A percentile compares a stretch with the other conserved stretches of the same genome.
Evolutionary conservation across 2,888 invertebrate genomes (phyloP).

Genomic region (Xylota sylvarum): DNA sequence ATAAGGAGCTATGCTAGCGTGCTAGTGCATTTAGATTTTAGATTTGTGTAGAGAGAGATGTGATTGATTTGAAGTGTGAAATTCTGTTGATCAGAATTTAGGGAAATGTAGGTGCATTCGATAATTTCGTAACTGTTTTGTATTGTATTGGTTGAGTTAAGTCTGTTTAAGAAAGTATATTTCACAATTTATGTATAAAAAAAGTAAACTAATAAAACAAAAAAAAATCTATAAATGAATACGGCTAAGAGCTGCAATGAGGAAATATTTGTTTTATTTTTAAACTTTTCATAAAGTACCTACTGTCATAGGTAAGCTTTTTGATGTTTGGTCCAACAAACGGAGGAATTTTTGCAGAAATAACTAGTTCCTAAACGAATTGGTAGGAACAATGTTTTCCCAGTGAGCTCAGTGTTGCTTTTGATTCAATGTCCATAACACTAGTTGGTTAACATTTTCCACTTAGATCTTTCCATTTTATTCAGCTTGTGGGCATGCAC

Average conservation of each 20-base stretch:
- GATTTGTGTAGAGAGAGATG: constrained; percentile 15
- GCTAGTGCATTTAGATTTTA: constrained; percentile 46
- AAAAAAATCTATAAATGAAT: constrained; percentile 27
- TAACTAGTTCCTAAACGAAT: too few relatives aligned
- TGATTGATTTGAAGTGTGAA: constrained; percentile 9
- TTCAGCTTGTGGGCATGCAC: too few relatives aligned
- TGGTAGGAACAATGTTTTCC: too few relatives aligned
- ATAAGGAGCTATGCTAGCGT: constrained; percentile 7
- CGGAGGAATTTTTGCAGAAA: too few relatives aligned
- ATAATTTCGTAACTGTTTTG: constrained; percentile 59
- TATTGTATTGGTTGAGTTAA: constrained; percentile 53
- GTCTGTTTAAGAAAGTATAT: constrained; percentile 60
- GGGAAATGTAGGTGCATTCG: constrained; percentile 38
- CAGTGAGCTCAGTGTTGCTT: too few relatives aligned
- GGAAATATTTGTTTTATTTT: not conserved
- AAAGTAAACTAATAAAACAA: constrained; percentile 19
- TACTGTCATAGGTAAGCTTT: too few relatives aligned
- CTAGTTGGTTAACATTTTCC: too few relatives aligned
- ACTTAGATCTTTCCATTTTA: too few relatives aligned
- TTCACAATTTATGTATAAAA: constrained; percentile 60
- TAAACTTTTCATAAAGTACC: too few relatives aligned
- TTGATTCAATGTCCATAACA: too few relatives aligned
- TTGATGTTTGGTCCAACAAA: too few relatives aligned
- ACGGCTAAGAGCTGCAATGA: constrained; percentile 32
- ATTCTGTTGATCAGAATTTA: constrained; percentile 46